These are phyloP conservation scores for Drosophila watanabei DNA, from an alignment of 1,140 invertebrate species.

Conservation along the genomic window DNA sequence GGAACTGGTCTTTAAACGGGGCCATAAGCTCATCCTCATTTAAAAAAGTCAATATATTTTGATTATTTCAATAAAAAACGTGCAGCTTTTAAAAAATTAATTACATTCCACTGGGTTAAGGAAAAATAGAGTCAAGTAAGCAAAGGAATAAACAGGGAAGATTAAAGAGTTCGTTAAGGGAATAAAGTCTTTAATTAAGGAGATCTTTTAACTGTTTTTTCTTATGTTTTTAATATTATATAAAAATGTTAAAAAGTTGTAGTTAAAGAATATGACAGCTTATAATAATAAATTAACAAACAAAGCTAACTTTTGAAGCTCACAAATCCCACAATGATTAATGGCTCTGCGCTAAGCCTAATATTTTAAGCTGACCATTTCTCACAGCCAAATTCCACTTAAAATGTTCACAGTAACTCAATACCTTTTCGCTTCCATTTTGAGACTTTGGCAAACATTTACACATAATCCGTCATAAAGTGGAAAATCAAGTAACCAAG, in stretches of 20 bases:
- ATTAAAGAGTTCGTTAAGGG: not conserved
- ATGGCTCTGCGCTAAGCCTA: slow-evolving; percentile 31
- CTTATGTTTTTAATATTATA: not conserved
- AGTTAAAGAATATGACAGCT: too few species aligned
- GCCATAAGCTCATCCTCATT: slow-evolving; percentile 8
- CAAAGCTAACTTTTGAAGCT: not conserved
- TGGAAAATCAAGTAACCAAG: slow-evolving; percentile 80
- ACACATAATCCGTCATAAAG: slow-evolving; percentile 78
- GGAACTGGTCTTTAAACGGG: slow-evolving; percentile 38
- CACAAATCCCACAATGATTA: slow-evolving; percentile 56
- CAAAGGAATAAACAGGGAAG: not conserved
- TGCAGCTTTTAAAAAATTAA: slow-evolving; percentile 43
- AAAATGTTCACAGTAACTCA: slow-evolving; percentile 53
- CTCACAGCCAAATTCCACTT: slow-evolving; percentile 29
- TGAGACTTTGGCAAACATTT: slow-evolving; percentile 61
- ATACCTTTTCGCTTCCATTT: slow-evolving; percentile 47
- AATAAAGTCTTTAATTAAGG: not conserved
- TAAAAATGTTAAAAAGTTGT: too few species aligned
- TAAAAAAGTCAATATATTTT: slow-evolving; percentile 61
- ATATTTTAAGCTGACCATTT: slow-evolving; percentile 21
- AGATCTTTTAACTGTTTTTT: not conserved
- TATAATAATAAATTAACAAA: slow-evolving; percentile 3
- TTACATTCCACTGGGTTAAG: slow-evolving; percentile 10
- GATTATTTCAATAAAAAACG: slow-evolving; percentile 66
- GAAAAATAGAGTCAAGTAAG: not conserved